phyloP scores from a whole-genome alignment of 1,140 invertebrate genomes.

The Ooceraea biroi region DNA sequence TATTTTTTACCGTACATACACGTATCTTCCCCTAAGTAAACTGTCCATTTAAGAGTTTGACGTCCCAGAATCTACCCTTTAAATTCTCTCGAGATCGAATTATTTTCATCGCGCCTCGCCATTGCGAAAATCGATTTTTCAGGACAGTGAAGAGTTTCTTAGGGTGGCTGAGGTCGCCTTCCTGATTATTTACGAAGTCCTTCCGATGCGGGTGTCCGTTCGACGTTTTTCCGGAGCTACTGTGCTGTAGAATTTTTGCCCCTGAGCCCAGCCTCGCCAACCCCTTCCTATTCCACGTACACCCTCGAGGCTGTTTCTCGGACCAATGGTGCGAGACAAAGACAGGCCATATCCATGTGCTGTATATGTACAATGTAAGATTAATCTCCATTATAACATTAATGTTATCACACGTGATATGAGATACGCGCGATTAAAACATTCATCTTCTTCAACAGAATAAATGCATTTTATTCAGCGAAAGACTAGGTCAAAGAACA shows the following conservation, averaged over 20 bases:
- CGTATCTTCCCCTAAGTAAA: neutral
- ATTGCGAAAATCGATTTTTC: conserved; percentile 69
- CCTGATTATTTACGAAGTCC: conserved; percentile 77
- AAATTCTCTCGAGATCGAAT: conserved; percentile 1
- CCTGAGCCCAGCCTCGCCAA: conserved; percentile 68
- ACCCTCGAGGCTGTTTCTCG: conserved; percentile 72
- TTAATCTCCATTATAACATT: conserved; percentile 2
- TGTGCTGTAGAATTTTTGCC: conserved; percentile 64
- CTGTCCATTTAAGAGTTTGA: neutral
- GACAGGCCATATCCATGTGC: neutral
- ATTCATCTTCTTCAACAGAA: too few species aligned
- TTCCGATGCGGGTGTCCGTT: conserved; percentile 58
- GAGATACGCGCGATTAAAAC: neutral
- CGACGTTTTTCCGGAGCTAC: conserved; percentile 65
- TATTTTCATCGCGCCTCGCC: conserved; percentile 34
- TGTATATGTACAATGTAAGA: conserved; percentile 1
- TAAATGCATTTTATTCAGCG: too few species aligned
- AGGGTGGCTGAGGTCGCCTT: conserved; percentile 57
- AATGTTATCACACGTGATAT: neutral
- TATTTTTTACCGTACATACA: neutral
- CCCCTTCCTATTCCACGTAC: conserved; percentile 75
- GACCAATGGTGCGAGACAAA: conserved; percentile 71
- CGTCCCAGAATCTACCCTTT: neutral
- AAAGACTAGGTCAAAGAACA: too few species aligned
- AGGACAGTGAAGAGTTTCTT: conserved; percentile 53